These are phyloP conservation scores for Prostheceraeus crozeri DNA, from an alignment of 2,888 invertebrate species.

Conservation along the genomic window DNA sequence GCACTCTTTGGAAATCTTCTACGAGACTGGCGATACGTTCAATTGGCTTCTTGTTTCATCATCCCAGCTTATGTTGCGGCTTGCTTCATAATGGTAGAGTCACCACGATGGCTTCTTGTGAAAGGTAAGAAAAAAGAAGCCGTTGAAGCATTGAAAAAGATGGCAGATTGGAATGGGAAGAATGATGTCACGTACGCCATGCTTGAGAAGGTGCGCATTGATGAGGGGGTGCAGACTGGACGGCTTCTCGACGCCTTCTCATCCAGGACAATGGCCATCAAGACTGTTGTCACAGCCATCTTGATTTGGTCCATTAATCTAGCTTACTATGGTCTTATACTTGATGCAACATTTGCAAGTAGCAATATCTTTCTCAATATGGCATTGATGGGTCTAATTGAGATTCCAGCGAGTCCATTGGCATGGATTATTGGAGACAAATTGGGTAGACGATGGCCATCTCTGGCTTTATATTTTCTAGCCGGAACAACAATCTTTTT, in stretches of 20 bases:
- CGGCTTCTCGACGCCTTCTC: slow-evolving; percentile 21
- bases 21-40: slow-evolving; percentile 19
- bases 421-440: slow-evolving; percentile 30
- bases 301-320: slow-evolving; percentile 14
- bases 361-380: slow-evolving; percentile 32
- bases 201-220: too few relatives aligned
- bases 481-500: slow-evolving; percentile 7
- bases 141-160: not conserved
- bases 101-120: slow-evolving; percentile 33
- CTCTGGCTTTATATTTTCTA: not conserved
- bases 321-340: slow-evolving; percentile 26
- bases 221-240: slow-evolving; percentile 25
- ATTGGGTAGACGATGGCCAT: slow-evolving; percentile 21
- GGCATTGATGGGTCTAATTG: slow-evolving; percentile 22
- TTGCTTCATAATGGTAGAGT: slow-evolving; percentile 29
- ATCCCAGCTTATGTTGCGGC: slow-evolving; percentile 21
- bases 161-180: slow-evolving; percentile 21
- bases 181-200: too few relatives aligned
- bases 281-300: not conserved
- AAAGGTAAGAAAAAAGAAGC: slow-evolving; percentile 25
- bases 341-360: slow-evolving; percentile 16
- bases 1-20: slow-evolving; percentile 5
- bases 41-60: slow-evolving; percentile 6
- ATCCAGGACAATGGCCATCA: slow-evolving; percentile 15
- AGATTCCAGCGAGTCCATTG: slow-evolving; percentile 17